Conservation (phyloP, 2,797 vertebrate species). For the Zalophus californianus region DNA sequence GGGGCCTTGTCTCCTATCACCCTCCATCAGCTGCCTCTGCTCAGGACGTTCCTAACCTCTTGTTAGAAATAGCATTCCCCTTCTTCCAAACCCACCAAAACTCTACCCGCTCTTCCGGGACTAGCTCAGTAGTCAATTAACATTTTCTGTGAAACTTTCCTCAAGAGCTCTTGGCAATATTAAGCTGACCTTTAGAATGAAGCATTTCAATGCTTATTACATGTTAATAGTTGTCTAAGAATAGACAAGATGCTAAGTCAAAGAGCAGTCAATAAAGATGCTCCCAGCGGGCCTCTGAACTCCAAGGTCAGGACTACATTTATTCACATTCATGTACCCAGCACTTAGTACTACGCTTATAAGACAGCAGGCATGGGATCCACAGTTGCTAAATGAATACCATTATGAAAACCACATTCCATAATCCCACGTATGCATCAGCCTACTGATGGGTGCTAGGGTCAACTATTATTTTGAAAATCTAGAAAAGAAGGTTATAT, state of each 20-base stretch:
- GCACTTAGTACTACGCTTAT: background rate
- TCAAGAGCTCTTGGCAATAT: background rate
- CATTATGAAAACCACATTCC: background rate
- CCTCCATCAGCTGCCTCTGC: background rate
- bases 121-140: background rate
- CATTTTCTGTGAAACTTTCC: background rate
- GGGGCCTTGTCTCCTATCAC: background rate
- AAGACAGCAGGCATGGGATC: background rate
- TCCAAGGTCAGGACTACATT: background rate
- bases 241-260: background rate
- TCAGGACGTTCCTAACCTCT: background rate
- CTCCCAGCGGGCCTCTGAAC: background rate
- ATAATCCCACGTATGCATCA: background rate
- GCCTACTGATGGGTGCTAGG: background rate
- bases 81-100: constrained; percentile 15
- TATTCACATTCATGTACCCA: background rate
- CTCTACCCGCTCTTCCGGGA: background rate
- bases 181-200: background rate
- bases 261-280: background rate
- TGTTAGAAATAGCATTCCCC: background rate
- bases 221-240: background rate
- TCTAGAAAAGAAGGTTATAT: background rate
- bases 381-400: background rate
- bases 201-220: background rate
- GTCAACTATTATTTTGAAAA: constrained; percentile 4